Percentiles rank a stretch among this genome's conserved stretches.
phyloP scores from a whole-genome alignment of 2,888 invertebrate species.

The Hecatera dysodea region DNA sequence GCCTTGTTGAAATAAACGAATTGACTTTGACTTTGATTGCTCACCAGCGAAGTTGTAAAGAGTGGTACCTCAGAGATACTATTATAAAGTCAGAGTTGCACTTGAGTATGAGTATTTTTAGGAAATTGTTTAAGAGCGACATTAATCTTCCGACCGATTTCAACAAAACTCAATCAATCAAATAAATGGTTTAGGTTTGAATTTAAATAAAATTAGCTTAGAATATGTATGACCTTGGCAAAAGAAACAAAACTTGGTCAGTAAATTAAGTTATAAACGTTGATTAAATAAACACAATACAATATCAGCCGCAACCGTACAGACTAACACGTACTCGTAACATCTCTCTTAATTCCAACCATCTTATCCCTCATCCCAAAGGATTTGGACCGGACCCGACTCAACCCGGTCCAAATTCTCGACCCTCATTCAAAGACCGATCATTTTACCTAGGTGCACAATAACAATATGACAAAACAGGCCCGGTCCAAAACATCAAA shows the following conservation, averaged over 20 bases:
- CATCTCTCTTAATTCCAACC: slow-evolving; percentile 35
- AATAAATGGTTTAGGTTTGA: no score
- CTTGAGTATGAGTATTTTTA: no score
- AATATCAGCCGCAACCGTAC: slow-evolving; percentile 24
- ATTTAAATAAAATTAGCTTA: no score
- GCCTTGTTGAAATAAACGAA: no score
- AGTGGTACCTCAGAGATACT: no score
- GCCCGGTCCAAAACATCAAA: slow-evolving; percentile 52
- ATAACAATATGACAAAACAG: slow-evolving; percentile 59
- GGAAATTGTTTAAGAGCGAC: no score
- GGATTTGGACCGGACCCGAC: slow-evolving; percentile 32
- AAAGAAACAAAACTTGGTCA: background rate
- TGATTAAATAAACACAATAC: slow-evolving; percentile 4
- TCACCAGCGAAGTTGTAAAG: no score
- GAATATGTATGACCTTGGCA: no score
- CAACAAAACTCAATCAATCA: no score
- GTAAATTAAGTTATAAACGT: background rate
- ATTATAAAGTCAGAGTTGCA: no score
- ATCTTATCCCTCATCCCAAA: slow-evolving; percentile 31
- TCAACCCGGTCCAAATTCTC: slow-evolving; percentile 49
- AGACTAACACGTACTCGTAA: slow-evolving; percentile 14
- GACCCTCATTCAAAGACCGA: slow-evolving; percentile 41
- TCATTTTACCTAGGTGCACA: slow-evolving; percentile 52
- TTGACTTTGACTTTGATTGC: no score
- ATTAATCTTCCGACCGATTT: no score